Evolutionary conservation across 2,797 vertebrate species (phyloP).

Genomic region (Peromyscus attwateri): DNA sequence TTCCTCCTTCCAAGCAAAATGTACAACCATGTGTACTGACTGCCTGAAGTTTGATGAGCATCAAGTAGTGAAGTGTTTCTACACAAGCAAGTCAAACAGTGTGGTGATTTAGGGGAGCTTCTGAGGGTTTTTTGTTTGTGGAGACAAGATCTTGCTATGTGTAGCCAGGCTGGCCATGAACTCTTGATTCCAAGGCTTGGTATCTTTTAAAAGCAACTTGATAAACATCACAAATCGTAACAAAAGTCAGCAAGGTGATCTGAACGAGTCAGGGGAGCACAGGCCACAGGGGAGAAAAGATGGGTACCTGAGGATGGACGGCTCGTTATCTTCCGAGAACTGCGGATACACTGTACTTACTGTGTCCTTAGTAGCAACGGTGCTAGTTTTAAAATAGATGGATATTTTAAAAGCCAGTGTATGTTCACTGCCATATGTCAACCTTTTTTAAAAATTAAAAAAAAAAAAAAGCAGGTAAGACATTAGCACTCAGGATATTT

Average conservation of each 20-base stretch:
- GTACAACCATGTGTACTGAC: no score
- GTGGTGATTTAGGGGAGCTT: background rate
- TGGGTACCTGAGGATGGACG: no score
- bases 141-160: background rate
- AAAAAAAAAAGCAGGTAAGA: constrained; percentile 59
- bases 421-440: constrained; percentile 57
- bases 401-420: constrained; percentile 74
- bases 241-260: background rate
- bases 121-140: background rate
- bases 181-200: background rate
- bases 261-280: background rate
- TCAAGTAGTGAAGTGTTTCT: constrained; percentile 48
- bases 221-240: constrained; percentile 58
- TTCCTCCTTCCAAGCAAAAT: background rate
- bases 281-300: no score
- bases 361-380: constrained; percentile 29
- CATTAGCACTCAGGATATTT: constrained; percentile 48
- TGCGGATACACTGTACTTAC: background rate
- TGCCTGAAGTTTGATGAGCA: constrained; percentile 17
- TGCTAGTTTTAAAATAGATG: constrained; percentile 66
- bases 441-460: background rate
- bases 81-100: constrained; percentile 57
- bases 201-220: background rate
- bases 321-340: background rate
- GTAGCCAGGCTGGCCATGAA: background rate